These are phyloP conservation scores for Fulica atra DNA, from an alignment of 2,113 vertebrate genomes.

Conservation along the genomic window DNA sequence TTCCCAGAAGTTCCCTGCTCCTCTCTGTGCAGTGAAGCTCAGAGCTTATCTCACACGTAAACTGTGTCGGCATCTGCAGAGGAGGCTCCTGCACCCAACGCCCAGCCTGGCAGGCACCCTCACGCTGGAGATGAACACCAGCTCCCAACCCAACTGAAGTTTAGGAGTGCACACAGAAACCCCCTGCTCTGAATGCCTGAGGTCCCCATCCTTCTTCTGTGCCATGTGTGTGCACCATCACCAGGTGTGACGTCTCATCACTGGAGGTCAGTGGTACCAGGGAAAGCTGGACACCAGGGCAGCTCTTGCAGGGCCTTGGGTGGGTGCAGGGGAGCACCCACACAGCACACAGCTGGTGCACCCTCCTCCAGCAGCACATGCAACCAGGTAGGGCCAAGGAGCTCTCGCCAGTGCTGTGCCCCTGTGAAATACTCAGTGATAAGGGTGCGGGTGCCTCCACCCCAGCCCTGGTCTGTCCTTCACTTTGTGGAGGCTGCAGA, in stretches of 20 bases:
- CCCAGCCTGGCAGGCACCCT: background rate
- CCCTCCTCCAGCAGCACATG: background rate
- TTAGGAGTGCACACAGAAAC: background rate
- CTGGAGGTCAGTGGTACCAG: fast-evolving
- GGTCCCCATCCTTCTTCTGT: background rate
- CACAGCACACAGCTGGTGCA: background rate
- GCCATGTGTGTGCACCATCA: no score
- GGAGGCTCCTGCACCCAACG: background rate
- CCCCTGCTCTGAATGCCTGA: background rate
- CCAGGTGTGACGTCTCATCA: fast-evolving
- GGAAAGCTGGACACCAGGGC: fast-evolving
- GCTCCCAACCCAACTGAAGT: background rate
- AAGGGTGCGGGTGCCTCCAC: background rate
- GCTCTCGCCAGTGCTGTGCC: fast-evolving
- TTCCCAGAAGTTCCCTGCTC: slow-evolving; percentile 1
- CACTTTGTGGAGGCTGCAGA: background rate
- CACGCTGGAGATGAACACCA: background rate
- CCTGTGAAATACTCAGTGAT: background rate
- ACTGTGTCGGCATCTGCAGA: background rate
- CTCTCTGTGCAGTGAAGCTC: background rate
- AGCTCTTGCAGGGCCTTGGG: fast-evolving
- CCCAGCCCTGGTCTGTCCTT: background rate
- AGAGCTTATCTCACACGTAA: background rate
- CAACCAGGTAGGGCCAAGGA: fast-evolving
- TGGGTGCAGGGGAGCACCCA: background rate